Evolutionary conservation across 2,888 invertebrate genomes (phyloP).

Genomic region (Keiferia lycopersicella): DNA sequence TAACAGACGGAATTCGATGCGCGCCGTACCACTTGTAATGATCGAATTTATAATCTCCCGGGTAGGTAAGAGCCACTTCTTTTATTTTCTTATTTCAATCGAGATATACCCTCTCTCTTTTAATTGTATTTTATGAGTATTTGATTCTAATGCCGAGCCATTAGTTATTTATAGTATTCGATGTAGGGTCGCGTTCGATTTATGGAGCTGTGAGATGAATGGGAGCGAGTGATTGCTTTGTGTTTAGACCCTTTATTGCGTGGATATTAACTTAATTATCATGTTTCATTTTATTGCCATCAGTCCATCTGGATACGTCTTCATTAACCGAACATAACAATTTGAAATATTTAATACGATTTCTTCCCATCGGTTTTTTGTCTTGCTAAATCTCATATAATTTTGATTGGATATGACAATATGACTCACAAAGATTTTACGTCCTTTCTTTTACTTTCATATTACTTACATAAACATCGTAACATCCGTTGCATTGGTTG

Average conservation of each 20-base stretch:
- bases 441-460: too few species aligned
- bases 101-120: slow-evolving; percentile 75
- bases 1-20: slow-evolving; percentile 71
- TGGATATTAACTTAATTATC: slow-evolving; percentile 45
- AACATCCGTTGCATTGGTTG: too few species aligned
- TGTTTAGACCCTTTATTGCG: slow-evolving; percentile 51
- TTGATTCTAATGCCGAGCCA: slow-evolving; percentile 80
- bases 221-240: slow-evolving; percentile 54
- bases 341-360: slow-evolving; percentile 25
- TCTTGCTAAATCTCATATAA: too few species aligned
- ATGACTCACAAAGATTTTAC: too few species aligned
- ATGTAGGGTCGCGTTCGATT: slow-evolving; percentile 74
- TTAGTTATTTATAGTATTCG: slow-evolving; percentile 81
- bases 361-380: neutral
- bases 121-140: slow-evolving; percentile 82
- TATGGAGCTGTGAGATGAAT: slow-evolving; percentile 70
- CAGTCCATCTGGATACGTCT: slow-evolving; percentile 24
- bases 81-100: slow-evolving; percentile 66
- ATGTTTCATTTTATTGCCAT: slow-evolving; percentile 31
- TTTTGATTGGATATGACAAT: neutral
- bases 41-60: slow-evolving; percentile 78
- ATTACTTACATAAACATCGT: too few species aligned
- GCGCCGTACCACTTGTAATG: slow-evolving; percentile 73
- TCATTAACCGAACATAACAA: slow-evolving; percentile 18
- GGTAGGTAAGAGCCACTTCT: slow-evolving; percentile 73